Base-by-base conservation (phyloP, 2,888 invertebrate species). In the Tuta absoluta region DNA sequence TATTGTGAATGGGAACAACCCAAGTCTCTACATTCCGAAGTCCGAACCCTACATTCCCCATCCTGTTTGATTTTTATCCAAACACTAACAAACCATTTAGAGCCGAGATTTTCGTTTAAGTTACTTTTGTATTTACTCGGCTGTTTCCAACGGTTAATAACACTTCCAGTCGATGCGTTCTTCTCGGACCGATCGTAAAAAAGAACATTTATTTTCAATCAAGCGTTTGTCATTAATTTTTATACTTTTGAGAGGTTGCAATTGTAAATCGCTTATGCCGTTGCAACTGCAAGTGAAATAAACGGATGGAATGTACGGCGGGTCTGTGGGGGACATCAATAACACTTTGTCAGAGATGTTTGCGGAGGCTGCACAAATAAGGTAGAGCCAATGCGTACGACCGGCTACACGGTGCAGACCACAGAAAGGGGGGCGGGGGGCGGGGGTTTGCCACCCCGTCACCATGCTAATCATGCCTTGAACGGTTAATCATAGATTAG, bases 1-100 rank as follows among this genome's bases (percentile, higher is more conserved):
- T 12, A 41, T 14, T n/a, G 17, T 19, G 1, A 5, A 1, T 48
- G 48, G 8, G 48, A 48, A 19, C 10, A 48, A 19, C 48, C 48
- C 79, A 76, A 75, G 76, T 69, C 74, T 81, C 80, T 82, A 81
- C 87, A 87, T 87, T 85, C 86, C 67, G 48, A 75, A 87, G 86
- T 85, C 86, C 67, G 48, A 75, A 72, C 79, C 76, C 79, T 79
- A 78, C 80, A 79, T 81, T 77, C 79, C 80, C 77, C 76, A 85
- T 88, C 86, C 89, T 87, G 86, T 83, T 84, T 79, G 72, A 77
- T 78, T 77, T 78, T 79, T 79, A 75, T 77, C 74, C 77, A 82
- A 80, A 82, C 77, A 81, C 72, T 70, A 72, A 78, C 72, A 70
- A 70, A 66, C 66, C 66, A 66, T 63, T 53, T 73, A 71, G 69